Evolutionary conservation across 2,888 invertebrate genomes (phyloP).

Genomic region (Lepidochrysops patricia): DNA sequence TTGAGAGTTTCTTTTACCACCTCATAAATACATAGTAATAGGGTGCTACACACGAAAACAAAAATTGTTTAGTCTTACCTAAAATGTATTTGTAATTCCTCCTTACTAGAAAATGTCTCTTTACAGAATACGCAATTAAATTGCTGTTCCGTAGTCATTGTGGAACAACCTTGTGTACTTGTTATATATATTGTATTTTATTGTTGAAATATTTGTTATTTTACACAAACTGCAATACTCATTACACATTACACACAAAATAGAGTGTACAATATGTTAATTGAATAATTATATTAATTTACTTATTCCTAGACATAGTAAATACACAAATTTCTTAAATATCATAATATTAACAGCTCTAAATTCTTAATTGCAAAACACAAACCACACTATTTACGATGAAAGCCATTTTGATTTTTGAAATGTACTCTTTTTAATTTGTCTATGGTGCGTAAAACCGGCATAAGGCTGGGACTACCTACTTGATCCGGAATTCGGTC

Average conservation of each 20-base stretch:
- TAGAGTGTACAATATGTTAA: not conserved
- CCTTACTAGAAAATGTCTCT: slow-evolving; percentile 69
- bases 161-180: slow-evolving; percentile 19
- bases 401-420: not conserved
- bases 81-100: slow-evolving; percentile 76
- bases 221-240: not conserved
- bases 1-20: slow-evolving; percentile 14
- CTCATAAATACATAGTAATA: not conserved
- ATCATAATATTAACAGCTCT: not conserved
- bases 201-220: not conserved
- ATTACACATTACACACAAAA: not conserved
- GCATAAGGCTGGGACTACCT: too few species aligned
- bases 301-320: not conserved
- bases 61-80: slow-evolving; percentile 46
- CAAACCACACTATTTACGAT: not conserved
- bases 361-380: not conserved
- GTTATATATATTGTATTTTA: not conserved
- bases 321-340: not conserved
- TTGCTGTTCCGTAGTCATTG: slow-evolving; percentile 49
- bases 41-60: not conserved
- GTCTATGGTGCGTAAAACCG: not conserved
- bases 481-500: too few species aligned
- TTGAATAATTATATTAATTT: not conserved
- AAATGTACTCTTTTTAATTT: not conserved
- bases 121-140: slow-evolving; percentile 75